These are phyloP conservation scores for Cygnus atratus DNA, from an alignment of 2,113 vertebrate genomes.

Conservation along the genomic window DNA sequence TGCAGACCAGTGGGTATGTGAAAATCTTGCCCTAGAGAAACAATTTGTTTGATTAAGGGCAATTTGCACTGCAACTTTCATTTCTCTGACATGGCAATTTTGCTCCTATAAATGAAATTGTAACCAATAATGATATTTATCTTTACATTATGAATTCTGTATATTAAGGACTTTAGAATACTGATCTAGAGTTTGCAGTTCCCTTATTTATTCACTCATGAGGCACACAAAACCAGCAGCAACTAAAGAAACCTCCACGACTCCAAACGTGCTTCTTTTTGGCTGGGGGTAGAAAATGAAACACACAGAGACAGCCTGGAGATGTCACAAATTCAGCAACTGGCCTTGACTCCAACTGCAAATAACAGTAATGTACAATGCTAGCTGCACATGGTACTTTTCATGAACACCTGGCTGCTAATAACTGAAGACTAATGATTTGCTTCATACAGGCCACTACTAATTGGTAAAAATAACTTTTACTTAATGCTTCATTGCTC, in stretches of 20 bases:
- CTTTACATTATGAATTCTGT: not conserved
- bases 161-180: not conserved
- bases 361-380: not conserved
- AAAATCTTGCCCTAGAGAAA: not conserved
- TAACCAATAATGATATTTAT: not conserved
- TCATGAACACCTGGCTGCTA: constrained; percentile 52
- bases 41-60: not conserved
- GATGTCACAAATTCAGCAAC: not conserved
- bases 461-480: constrained; percentile 64
- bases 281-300: not conserved
- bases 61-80: not conserved
- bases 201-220: not conserved
- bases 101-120: not conserved
- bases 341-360: accelerated
- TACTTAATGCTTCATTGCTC: constrained; percentile 51
- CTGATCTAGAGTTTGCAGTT: not conserved
- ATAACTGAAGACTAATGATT: constrained; percentile 50
- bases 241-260: not conserved
- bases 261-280: not conserved
- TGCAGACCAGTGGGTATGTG: not conserved
- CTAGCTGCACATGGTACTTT: not conserved
- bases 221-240: not conserved
- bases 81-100: not conserved
- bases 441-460: constrained; percentile 34
- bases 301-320: accelerated